Conservation (phyloP, 2,113 vertebrate species). For the Crotalus helleri region DNA sequence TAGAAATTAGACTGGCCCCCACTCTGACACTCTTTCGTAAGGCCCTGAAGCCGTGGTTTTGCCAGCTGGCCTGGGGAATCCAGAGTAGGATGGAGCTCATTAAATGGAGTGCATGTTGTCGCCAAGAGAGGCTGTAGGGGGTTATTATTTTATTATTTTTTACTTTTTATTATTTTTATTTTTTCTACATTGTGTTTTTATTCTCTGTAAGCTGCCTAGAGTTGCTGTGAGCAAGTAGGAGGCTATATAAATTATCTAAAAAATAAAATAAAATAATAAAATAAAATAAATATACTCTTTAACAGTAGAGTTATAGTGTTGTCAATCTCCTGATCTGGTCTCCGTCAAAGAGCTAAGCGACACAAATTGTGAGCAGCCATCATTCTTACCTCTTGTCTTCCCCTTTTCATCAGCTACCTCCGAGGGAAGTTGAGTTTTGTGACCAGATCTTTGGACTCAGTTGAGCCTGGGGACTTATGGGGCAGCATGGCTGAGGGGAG, state of each 20-base stretch:
- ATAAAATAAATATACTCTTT: too few relatives aligned
- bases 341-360: too few relatives aligned
- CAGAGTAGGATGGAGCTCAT: not conserved
- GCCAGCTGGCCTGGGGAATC: not conserved
- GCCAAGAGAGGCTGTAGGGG: not conserved
- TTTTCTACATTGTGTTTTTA: not conserved
- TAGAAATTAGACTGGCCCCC: not conserved
- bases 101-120: not conserved
- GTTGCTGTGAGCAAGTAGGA: not conserved
- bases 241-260: not conserved
- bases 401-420: too few relatives aligned
- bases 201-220: not conserved
- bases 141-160: not conserved
- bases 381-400: too few relatives aligned
- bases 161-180: not conserved
- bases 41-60: not conserved
- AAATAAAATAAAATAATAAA: too few relatives aligned
- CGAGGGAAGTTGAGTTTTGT: too few relatives aligned
- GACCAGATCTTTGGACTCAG: too few relatives aligned
- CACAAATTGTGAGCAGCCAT: too few relatives aligned
- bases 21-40: not conserved
- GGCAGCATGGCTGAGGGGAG: too few relatives aligned
- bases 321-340: too few relatives aligned
- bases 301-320: too few relatives aligned
- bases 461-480: too few relatives aligned